Base-by-base conservation (phyloP, 2,888 invertebrate genomes). In the Smittia sp. region DNA sequence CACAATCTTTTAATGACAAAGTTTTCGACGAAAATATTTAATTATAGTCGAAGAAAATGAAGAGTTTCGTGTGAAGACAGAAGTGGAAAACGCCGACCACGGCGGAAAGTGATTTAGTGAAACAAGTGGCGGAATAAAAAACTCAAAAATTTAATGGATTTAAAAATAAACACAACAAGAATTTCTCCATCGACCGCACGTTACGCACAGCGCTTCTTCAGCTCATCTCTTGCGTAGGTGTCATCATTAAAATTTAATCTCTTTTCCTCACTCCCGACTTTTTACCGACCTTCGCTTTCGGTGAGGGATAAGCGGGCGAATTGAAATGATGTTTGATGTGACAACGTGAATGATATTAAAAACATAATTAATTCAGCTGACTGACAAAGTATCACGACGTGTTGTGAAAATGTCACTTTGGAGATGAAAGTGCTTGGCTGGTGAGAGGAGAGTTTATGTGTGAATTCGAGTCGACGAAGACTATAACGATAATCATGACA, bases 41-140 rank as follows among this genome's bases (percentile, higher is more conserved):
- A 15, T 52, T 38, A 38, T 38, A 38, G n/a, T n/a, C n/a, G n/a
- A n/a, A n/a, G n/a, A n/a, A n/a, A n/a, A n/a, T n/a, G n/a, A n/a
- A n/a, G n/a, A n/a, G n/a, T n/a, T n/a, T n/a, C n/a, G n/a, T n/a
- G n/a, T n/a, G n/a, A n/a, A n/a, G n/a, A n/a, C n/a, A n/a, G 46
- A 46, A 46, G 4, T 46, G 46, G 2, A 11, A 46, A 46, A 46
- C 6, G n/a, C n/a, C 46, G 46, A 46, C 46, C 3, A n/a, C 46
- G 15, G n/a, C 46, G 22, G 22, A 58, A 58, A 58, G 58, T 58
- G 58, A 58, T 58, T 58, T 58, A 58, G 58, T 58, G 58, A 20
- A 22, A 22, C 58, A 18, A 58, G 58, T 58, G 58, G 58, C 13
- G 58, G 22, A 58, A 22, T 22, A 9, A 58, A 58, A 22, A 13